phyloP scores from a whole-genome alignment of 1,140 invertebrate species.

The Heliconius nattereri region DNA sequence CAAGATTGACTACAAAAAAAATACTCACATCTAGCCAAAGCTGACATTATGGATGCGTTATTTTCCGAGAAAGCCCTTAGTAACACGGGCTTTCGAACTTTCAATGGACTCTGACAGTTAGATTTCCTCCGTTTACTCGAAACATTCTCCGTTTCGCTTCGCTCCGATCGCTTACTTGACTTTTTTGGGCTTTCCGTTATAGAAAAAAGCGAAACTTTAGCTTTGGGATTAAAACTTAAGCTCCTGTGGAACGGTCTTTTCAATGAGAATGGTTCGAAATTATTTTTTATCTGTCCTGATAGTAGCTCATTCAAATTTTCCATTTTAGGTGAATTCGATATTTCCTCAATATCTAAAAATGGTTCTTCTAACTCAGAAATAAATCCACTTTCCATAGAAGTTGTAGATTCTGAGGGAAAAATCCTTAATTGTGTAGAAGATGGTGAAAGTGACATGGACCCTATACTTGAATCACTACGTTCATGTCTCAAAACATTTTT shows the following conservation, averaged over 20 bases:
- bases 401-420: slow-evolving; percentile 64
- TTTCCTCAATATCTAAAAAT: slow-evolving; percentile 64
- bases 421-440: slow-evolving; percentile 47
- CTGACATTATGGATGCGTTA: slow-evolving; percentile 72
- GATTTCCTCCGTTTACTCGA: slow-evolving; percentile 58
- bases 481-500: slow-evolving; percentile 56
- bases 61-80: slow-evolving; percentile 75
- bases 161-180: slow-evolving; percentile 50
- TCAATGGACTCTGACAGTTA: slow-evolving; percentile 44
- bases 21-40: slow-evolving; percentile 75
- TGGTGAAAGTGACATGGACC: slow-evolving; percentile 49
- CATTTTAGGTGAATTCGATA: slow-evolving; percentile 65
- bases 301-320: slow-evolving; percentile 63
- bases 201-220: slow-evolving; percentile 57
- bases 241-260: slow-evolving; percentile 53
- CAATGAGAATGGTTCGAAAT: slow-evolving; percentile 46
- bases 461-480: slow-evolving; percentile 59
- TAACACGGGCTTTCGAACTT: slow-evolving; percentile 50
- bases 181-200: slow-evolving; percentile 60
- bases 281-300: slow-evolving; percentile 65
- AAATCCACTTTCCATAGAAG: slow-evolving; percentile 72
- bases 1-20: background rate
- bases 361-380: slow-evolving; percentile 70
- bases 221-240: slow-evolving; percentile 63
- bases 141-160: slow-evolving; percentile 35